Evolutionary conservation across 64 coral and sea anemone genomes (phyloP), one percentile per base, ranked within the genome.

Genomic region (Catalaphyllia jardinei): DNA sequence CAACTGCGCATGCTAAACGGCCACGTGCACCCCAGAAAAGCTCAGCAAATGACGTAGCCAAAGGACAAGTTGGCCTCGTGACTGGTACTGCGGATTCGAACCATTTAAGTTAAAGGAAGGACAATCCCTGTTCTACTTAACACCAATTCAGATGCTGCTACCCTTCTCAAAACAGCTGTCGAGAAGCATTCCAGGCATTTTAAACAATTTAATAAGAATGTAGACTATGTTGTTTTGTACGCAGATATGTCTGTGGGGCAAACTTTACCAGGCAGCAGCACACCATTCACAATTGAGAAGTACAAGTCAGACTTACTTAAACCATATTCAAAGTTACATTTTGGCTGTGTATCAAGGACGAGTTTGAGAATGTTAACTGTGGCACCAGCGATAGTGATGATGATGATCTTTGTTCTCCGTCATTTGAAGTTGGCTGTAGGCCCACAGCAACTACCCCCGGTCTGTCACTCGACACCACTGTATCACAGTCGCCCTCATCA

Each of bases 31-130:
- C 77, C 49, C 78, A 18, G 42, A 77, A 90, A 39, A 90, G 50
- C 73, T n/a, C n/a, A n/a, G 52, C 62, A 71, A 57, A 31, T 74
- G 61, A 90, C 52, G 64, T 72, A 46, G 61, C 46, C 10, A 92
- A 87, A 78, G 90, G 78, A 60, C 83, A 87, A 87, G 90, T 92
- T 52, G 75, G 90, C n/a, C 71, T 91, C 17, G 89, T 91, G 29
- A 31, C 63, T 25, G 61, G 76, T 52, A 71, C 42, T 38, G 39
- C 27, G 62, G 62, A 87, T 54, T 51, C 73, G 46, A 60, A 71
- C 61, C 62, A 78, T 39, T 76, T 92, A 87, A 80, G 80, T 92
- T 24, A 92, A 92, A 83, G 90, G 75, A 92, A 67, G 90, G 86
- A 92, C 90, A 92, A 92, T 92, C 78, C 90, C 90, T 31, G 76